A percentile compares a stretch with the other conserved stretches of the same genome.
Conservation (phyloP, 2,113 vertebrate genomes). For the Pseudonaja textilis region DNA sequence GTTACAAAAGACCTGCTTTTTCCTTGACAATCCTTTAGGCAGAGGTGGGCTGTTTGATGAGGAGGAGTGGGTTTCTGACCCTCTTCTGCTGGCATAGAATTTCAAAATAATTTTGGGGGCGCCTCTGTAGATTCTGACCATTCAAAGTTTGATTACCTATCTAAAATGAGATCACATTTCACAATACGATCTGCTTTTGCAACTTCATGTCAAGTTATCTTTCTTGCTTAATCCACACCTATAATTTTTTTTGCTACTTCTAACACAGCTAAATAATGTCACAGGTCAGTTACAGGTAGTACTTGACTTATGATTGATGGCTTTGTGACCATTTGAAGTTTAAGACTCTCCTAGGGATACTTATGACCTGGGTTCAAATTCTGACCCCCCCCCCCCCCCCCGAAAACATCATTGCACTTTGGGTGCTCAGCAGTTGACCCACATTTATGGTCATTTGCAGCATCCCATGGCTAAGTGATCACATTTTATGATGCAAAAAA, state of each 20-base stretch:
- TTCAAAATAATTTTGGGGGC: not conserved
- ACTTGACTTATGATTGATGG: not conserved
- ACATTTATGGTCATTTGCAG: not conserved
- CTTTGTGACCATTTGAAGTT: not conserved
- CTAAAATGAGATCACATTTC: not conserved
- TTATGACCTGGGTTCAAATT: not conserved
- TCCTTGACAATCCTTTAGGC: not conserved
- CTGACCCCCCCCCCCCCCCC: not conserved
- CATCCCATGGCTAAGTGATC: not conserved
- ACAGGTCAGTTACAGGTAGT: not conserved
- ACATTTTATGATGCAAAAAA: not conserved
- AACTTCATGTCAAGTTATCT: not conserved
- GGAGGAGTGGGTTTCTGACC: not conserved
- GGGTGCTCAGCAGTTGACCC: not conserved
- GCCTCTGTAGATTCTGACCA: not conserved
- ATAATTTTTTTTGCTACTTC: not conserved
- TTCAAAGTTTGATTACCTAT: not conserved
- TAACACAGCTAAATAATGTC: not conserved
- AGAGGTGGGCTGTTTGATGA: not conserved
- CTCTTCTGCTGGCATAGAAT: not conserved
- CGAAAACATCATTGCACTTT: not conserved
- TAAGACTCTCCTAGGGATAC: not conserved
- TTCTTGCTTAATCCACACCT: not conserved
- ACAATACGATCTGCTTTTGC: not conserved
- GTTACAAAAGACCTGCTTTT: too few relatives aligned